A percentile compares a stretch with the other conserved stretches of the same genome.
phyloP scores from a whole-genome alignment of 2,888 invertebrate genomes.

The Platycheirus albimanus region DNA sequence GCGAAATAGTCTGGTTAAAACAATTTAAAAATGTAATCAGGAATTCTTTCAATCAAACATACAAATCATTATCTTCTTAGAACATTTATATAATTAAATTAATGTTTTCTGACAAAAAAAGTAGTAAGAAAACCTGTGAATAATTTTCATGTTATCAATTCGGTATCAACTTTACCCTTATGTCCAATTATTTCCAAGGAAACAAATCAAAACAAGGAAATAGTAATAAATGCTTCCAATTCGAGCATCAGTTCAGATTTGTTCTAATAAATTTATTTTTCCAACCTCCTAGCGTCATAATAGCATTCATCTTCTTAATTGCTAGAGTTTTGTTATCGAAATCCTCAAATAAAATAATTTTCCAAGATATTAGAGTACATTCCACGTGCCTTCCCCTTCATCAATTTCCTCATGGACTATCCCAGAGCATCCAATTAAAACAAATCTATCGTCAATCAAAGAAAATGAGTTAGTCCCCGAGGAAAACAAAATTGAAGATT shows the following conservation, averaged over 20 bases:
- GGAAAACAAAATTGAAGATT: slow-evolving; percentile 30
- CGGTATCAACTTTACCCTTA: not conserved
- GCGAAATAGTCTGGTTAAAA: no score
- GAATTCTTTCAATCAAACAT: no score
- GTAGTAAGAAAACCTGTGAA: no score
- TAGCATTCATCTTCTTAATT: not conserved
- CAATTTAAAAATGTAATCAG: no score
- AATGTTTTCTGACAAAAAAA: no score
- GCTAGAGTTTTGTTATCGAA: not conserved
- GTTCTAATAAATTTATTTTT: not conserved
- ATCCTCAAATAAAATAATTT: not conserved
- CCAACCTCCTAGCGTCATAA: no score
- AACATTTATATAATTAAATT: no score
- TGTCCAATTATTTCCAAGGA: not conserved
- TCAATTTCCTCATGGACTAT: not conserved
- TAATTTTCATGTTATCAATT: no score
- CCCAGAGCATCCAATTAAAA: slow-evolving; percentile 43
- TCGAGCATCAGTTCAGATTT: not conserved
- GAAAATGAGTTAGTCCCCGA: slow-evolving; percentile 14
- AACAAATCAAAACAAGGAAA: not conserved
- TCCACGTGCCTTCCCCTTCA: not conserved
- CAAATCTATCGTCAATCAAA: slow-evolving; percentile 57
- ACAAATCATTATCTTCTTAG: no score
- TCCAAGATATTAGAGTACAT: no score
- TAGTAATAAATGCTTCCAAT: not conserved